Evolutionary conservation across 2,888 invertebrate species (phyloP).

Genomic region (Lithophane socia): DNA sequence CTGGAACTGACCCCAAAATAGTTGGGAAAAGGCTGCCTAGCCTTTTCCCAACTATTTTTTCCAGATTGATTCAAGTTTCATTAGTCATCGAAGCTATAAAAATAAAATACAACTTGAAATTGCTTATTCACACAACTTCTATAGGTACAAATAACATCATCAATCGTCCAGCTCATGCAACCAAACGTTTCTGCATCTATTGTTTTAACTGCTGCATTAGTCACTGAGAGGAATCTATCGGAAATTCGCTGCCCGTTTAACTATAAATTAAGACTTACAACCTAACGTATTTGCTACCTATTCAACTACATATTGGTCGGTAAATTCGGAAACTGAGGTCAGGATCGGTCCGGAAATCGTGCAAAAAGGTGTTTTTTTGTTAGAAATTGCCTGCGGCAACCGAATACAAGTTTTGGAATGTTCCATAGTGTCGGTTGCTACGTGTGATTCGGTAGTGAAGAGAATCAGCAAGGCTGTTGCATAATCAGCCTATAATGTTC

Average conservation of each 20-base stretch:
- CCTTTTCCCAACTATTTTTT: too few relatives aligned
- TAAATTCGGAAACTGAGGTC: constrained; percentile 31
- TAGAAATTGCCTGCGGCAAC: constrained; percentile 24
- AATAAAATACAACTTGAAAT: neutral
- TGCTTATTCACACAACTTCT: neutral
- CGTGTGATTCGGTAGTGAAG: neutral
- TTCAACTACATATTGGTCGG: constrained; percentile 26
- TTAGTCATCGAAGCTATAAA: neutral
- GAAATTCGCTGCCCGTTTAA: constrained; percentile 31
- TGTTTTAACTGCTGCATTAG: constrained; percentile 37
- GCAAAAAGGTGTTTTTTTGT: constrained; percentile 17
- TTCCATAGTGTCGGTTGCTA: neutral
- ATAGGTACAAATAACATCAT: constrained; percentile 2
- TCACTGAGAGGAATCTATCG: constrained; percentile 35
- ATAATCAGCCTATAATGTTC: too few relatives aligned
- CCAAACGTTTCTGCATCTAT: constrained; percentile 21
- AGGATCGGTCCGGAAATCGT: constrained; percentile 25
- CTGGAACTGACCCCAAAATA: too few relatives aligned
- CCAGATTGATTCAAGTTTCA: neutral
- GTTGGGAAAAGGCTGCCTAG: too few relatives aligned
- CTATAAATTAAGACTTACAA: constrained; percentile 51
- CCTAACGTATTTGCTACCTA: constrained; percentile 25
- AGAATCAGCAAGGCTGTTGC: constrained; percentile 2
- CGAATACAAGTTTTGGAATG: constrained; percentile 18
- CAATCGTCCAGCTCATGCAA: constrained; percentile 14